These are phyloP conservation scores for Sternotherus odoratus DNA, from an alignment of 2,797 vertebrate genomes.

Conservation along the genomic window DNA sequence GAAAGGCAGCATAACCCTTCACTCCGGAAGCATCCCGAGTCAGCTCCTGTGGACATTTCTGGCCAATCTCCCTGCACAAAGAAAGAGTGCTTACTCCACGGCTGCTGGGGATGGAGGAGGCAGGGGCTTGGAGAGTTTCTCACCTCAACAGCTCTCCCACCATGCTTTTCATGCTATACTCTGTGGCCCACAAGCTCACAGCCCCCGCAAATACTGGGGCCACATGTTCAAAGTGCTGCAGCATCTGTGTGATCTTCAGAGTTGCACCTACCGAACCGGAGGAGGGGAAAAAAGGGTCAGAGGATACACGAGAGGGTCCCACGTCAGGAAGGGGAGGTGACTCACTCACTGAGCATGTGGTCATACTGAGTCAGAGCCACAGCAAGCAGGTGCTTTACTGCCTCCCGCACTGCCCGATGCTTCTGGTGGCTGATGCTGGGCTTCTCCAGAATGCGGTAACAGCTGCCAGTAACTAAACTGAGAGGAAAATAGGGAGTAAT, in stretches of 20 bases:
- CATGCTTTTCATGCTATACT: conserved; percentile 91
- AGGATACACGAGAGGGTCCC: neutral
- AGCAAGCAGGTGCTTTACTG: conserved; percentile 90
- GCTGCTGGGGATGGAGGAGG: neutral
- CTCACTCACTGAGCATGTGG: conserved; percentile 91
- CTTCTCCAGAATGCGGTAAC: conserved; percentile 95
- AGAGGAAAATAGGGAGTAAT: conserved; percentile 30
- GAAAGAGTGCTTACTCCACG: conserved; percentile 1
- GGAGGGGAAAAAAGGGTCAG: neutral
- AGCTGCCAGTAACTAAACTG: conserved; percentile 93
- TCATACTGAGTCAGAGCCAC: conserved; percentile 90
- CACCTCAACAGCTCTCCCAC: conserved; percentile 95
- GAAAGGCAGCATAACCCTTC: conserved; percentile 89
- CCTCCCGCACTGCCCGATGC: conserved; percentile 89
- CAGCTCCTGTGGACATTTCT: conserved; percentile 90
- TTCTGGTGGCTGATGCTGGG: conserved; percentile 90
- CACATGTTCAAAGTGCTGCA: conserved; percentile 96
- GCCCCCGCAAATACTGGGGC: conserved; percentile 90
- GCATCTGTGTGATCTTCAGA: conserved; percentile 93
- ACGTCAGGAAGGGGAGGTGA: neutral
- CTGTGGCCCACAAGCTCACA: conserved; percentile 90
- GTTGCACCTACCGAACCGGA: conserved; percentile 84
- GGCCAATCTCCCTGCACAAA: conserved; percentile 91
- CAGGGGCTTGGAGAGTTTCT: neutral
- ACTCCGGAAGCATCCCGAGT: conserved; percentile 87